Evolutionary conservation across 64 coral and sea anemone species (phyloP), one percentile per base, ranked within the genome.

Genomic region (Stichodactyla mertensii): DNA sequence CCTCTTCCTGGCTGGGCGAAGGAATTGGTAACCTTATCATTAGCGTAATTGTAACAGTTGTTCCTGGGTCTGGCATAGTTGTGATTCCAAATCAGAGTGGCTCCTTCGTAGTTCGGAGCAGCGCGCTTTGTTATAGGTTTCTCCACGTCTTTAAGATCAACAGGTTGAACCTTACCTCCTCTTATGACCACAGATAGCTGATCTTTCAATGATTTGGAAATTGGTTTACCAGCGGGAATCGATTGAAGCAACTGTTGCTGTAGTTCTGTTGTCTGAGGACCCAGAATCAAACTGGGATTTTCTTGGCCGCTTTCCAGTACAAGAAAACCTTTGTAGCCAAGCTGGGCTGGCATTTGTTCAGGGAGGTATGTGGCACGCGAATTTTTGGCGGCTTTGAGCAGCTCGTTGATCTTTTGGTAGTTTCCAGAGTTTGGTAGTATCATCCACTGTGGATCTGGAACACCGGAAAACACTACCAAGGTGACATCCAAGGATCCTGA

Each of bases 41-140:
- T 82, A 4, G 77, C 87, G 61, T 88, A 88, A 62, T 88, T 82
- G 58, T 88, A 88, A 45, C 87, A 88, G 56, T 88, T 88, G 57
- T 88, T 88, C 10, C 61, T 64, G 4, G 58, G 6, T 82, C 31
- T 82, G 3, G 45, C 61, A 13, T 14, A n/a, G 6, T 22, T 64
- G 52, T 81, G 12, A 22, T 82, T 82, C 87, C 58, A 81, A 1
- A 13, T 55, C 7, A 8, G 4, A 51, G 13, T 81, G 6, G 78
- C 78, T n/a, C 5, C 5, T 2, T 20, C 15, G 51, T 18, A 53
- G 51, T 52, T 52, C 52, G 78, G 78, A 81, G 78, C 78, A 81
- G 6, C 16, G 16, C 78, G 78, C n/a, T 55, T 55, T 18, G 51
- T 16, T 54, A n/a, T 52, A 20, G 45, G 10, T 31, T 10, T 23